A percentile compares a stretch with the other conserved stretches of the same genome.
Conservation (phyloP, 2,113 vertebrate species). For the Serilophus lunatus region DNA sequence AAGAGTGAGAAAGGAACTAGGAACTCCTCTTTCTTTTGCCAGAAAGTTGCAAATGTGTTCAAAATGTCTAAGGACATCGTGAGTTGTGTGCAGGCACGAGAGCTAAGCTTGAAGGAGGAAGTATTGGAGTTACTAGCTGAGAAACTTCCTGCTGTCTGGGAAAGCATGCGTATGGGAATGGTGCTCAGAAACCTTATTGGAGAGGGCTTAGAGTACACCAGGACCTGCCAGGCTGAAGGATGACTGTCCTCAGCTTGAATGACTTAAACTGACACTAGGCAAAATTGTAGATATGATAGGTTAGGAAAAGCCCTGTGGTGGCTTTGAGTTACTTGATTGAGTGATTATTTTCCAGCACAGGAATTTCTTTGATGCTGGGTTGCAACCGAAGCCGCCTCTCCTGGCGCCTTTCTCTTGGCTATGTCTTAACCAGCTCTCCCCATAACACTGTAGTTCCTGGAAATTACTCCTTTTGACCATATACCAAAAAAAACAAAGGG, state of each 20-base stretch:
- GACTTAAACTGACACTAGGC: neutral
- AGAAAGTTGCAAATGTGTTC: neutral
- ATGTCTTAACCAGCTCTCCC: neutral
- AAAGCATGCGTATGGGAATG: neutral
- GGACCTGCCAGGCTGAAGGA: neutral
- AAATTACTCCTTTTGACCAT: neutral
- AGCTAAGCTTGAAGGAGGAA: neutral
- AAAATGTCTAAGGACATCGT: neutral
- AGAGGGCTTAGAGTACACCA: neutral
- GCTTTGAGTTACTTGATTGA: neutral
- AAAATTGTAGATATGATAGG: neutral
- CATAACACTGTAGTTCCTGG: neutral
- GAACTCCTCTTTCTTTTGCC: neutral
- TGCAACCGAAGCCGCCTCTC: neutral
- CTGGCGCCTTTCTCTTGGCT: neutral
- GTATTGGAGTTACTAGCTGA: neutral
- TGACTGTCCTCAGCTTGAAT: neutral
- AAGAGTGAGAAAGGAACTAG: neutral
- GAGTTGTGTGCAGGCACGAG: neutral
- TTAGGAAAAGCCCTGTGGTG: conserved; percentile 4
- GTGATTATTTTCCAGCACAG: neutral
- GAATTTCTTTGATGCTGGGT: neutral
- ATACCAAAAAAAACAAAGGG: neutral
- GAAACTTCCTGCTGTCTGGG: too few relatives aligned
- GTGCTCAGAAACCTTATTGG: neutral